Evolutionary conservation across 2,888 invertebrate species (phyloP), one percentile per base, ranked within the genome.

Genomic region (Agrotis exclamationis): DNA sequence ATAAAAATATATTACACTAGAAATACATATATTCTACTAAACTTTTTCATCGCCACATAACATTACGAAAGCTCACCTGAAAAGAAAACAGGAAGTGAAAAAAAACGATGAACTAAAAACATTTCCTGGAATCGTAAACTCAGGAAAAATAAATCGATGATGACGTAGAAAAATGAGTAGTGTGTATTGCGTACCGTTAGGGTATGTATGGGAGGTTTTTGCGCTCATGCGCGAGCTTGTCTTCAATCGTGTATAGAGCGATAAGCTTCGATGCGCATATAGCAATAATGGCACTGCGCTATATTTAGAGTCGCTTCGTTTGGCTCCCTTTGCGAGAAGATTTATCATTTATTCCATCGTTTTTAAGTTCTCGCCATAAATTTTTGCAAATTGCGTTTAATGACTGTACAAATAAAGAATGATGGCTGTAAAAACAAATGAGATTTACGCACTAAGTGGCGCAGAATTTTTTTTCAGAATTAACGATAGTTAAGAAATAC

Each of bases 221-320:
- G 92, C 91, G 89, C 88, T 86, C 87, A 86, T 86, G 86, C 86
- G 85, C 85, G 77, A 82, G 88, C 89, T 90, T 92, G 91, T 92
- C 91, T 92, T 91, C 91, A 89, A 91, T 92, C 91, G 89, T 90
- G 92, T 92, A 90, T 90, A 88, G 89, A 91, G 88, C 93, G 95
- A 95, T 94, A 94, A 91, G 95, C 94, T 95, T 85, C 89, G 91
- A 87, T 93, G 95, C 91, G 87, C 93, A 90, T 90, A 89, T 85
- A 91, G 87, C 88, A 90, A 90, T 90, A 91, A 92, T 90, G 84
- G 86, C 81, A 86, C 80, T 86, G 88, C 84, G 90, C 93, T 93
- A 93, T 94, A 94, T 95, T 94, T 93, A 94, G 93, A 90, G 89
- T 80, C 89, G 91, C 91, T 91, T 91, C 90, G 91, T 91, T 92